Conservation (phyloP, 2,888 invertebrate species). For the Hypena proboscidalis region DNA sequence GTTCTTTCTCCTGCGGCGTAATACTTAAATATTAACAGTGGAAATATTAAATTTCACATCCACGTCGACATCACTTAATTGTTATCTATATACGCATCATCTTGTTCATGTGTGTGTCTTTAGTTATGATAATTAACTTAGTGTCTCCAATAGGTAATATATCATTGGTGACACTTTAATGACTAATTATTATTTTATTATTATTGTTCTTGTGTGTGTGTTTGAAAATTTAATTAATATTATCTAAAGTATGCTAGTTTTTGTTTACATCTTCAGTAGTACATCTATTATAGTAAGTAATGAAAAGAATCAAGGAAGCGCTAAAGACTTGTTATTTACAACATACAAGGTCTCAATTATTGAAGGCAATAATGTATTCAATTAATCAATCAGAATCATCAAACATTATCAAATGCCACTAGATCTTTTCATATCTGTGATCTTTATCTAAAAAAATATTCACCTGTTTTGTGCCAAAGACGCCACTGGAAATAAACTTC, state of each 20-base stretch:
- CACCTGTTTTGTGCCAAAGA: too few relatives aligned
- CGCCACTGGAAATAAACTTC: too few relatives aligned
- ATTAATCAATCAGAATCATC: too few relatives aligned
- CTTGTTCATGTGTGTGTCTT: conserved; percentile 10
- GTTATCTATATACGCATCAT: conserved; percentile 10
- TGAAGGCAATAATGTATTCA: too few relatives aligned
- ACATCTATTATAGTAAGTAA: neutral
- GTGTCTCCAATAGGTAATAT: neutral
- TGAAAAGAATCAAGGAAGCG: too few relatives aligned
- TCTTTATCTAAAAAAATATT: too few relatives aligned
- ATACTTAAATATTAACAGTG: conserved; percentile 59
- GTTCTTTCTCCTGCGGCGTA: conserved; percentile 59
- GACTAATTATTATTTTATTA: neutral
- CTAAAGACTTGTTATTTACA: too few relatives aligned
- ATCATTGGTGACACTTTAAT: conserved; percentile 4
- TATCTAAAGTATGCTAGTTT: neutral
- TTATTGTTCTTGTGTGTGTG: neutral
- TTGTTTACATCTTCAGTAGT: neutral
- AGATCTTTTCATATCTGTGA: too few relatives aligned
- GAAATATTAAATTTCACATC: conserved; percentile 59
- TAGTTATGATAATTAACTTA: conserved; percentile 7
- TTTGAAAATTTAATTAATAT: neutral
- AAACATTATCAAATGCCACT: too few relatives aligned
- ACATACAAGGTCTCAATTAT: too few relatives aligned
- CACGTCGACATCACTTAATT: conserved; percentile 18